Evolutionary conservation across 2,113 vertebrate species (phyloP).

Genomic region (Pachycephala philippinensis): DNA sequence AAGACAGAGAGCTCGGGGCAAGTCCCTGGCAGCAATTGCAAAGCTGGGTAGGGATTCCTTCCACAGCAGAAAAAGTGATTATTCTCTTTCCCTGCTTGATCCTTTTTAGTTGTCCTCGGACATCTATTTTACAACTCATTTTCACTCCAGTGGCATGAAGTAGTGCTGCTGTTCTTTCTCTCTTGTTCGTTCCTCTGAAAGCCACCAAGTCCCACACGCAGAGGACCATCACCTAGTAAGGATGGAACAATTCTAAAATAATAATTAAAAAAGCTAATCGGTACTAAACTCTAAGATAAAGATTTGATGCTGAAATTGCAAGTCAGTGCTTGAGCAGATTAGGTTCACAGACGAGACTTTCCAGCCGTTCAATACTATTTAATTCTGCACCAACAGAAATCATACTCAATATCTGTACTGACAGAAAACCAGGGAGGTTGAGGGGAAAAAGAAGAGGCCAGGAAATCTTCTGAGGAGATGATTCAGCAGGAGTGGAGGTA

Average conservation of each 20-base stretch:
- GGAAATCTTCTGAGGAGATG: background rate
- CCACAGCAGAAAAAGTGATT: background rate
- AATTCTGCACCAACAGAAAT: background rate
- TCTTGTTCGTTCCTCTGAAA: background rate
- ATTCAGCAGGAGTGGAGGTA: background rate
- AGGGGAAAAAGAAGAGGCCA: background rate
- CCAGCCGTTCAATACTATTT: background rate
- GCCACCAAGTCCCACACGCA: rapidly evolving
- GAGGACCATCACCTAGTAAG: background rate
- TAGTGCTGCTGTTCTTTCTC: background rate
- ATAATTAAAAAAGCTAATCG: background rate
- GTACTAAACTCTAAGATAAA: background rate
- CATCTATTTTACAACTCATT: background rate
- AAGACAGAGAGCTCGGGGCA: background rate
- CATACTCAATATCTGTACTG: background rate
- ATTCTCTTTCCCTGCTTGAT: background rate
- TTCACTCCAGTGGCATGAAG: background rate
- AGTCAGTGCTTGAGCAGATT: background rate
- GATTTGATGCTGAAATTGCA: background rate
- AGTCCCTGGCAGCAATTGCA: constrained; percentile 13
- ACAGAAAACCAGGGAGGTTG: background rate
- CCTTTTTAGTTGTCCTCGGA: background rate
- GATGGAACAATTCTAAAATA: background rate
- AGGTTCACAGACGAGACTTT: background rate
- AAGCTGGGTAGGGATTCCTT: constrained; percentile 19